Conservation (phyloP, 2,113 vertebrate genomes). For the Amia ocellicauda region DNA sequence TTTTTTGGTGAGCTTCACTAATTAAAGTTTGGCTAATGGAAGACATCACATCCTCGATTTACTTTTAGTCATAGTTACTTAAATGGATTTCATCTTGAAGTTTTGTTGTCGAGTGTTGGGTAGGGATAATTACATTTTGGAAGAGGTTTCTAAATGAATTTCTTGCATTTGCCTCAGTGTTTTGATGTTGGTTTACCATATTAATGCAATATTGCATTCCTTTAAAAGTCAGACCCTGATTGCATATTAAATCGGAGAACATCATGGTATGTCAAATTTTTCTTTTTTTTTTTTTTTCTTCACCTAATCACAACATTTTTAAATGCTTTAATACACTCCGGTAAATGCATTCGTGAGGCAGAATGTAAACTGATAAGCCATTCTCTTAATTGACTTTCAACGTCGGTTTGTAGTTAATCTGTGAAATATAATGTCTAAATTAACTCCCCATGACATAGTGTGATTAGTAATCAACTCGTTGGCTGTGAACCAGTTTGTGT, state of each 20-base stretch:
- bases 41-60: constrained; percentile 16
- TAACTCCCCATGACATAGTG: constrained; percentile 29
- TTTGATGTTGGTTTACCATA: constrained; percentile 30
- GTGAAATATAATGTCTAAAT: constrained; percentile 35
- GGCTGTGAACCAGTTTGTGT: constrained; percentile 24
- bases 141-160: constrained; percentile 25
- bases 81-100: constrained; percentile 17
- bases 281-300: constrained; percentile 17
- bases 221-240: constrained; percentile 26
- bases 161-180: constrained; percentile 12
- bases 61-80: constrained; percentile 12
- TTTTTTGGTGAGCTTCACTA: constrained; percentile 21
- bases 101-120: constrained; percentile 24
- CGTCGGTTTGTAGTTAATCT: constrained; percentile 13
- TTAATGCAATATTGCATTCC: constrained; percentile 37
- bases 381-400: constrained; percentile 11
- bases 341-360: constrained; percentile 27
- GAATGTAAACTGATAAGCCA: constrained; percentile 26
- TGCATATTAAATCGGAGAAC: not conserved
- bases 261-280: constrained; percentile 12
- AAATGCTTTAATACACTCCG: constrained; percentile 2
- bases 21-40: constrained; percentile 29
- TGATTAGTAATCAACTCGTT: constrained; percentile 21
- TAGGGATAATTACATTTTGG: constrained; percentile 36
- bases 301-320: not conserved